Percentiles rank a stretch among this genome's conserved stretches.
Evolutionary conservation across 2,113 vertebrate species (phyloP).

Genomic region (Coregonus clupeaformis): DNA sequence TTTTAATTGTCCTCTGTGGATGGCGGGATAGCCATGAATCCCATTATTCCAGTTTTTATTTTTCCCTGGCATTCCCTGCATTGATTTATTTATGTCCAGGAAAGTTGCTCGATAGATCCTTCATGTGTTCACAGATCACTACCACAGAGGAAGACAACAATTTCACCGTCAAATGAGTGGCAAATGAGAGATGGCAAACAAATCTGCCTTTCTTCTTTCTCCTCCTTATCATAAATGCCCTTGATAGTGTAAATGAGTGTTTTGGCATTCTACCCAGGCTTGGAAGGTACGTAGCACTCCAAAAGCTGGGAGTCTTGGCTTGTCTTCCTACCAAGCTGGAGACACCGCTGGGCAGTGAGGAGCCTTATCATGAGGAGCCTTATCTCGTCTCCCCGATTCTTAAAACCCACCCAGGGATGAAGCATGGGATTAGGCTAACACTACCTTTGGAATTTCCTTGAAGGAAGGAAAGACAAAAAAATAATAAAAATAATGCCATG

Average conservation of each 20-base stretch:
- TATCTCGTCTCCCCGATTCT: slow-evolving; percentile 15
- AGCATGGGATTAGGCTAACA: slow-evolving; percentile 19
- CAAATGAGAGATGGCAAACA: slow-evolving; percentile 47
- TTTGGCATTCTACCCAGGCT: slow-evolving; percentile 5
- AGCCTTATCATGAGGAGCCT: slow-evolving; percentile 26
- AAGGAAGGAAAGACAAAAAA: slow-evolving; percentile 6
- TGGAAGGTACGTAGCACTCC: neutral
- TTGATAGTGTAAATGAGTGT: slow-evolving; percentile 1
- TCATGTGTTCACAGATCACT: slow-evolving; percentile 53
- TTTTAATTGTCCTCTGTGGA: slow-evolving; percentile 63
- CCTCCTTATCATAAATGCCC: slow-evolving; percentile 18
- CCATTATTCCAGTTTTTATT: slow-evolving; percentile 39
- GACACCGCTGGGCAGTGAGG: slow-evolving; percentile 19
- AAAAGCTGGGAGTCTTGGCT: slow-evolving; percentile 1
- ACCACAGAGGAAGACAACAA: slow-evolving; percentile 35
- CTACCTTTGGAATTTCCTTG: slow-evolving; percentile 11
- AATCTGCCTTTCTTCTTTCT: slow-evolving; percentile 15
- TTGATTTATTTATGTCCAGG: slow-evolving; percentile 39
- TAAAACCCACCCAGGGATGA: neutral
- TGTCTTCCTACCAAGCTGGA: neutral
- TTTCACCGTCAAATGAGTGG: slow-evolving; percentile 46
- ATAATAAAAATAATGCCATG: slow-evolving; percentile 6
- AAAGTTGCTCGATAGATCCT: slow-evolving; percentile 49
- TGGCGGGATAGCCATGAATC: slow-evolving; percentile 34
- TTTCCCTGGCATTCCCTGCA: slow-evolving; percentile 40